phyloP scores from a whole-genome alignment of 2,113 vertebrate genomes.

The Chaetorhynchus papuensis region DNA sequence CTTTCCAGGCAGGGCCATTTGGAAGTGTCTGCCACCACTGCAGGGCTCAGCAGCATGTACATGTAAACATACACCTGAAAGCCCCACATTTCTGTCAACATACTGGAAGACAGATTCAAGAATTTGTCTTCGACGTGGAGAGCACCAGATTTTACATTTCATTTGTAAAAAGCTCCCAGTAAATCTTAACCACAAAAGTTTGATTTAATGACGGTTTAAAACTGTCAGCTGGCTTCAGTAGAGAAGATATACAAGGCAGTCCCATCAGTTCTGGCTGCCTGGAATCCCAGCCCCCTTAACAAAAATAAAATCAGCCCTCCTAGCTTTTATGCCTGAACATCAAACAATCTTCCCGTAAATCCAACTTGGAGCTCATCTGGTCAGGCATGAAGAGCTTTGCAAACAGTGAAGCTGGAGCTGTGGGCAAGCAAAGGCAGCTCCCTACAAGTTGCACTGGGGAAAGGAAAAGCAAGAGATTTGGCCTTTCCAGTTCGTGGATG shows the following conservation, averaged over 20 bases:
- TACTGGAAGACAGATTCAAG: not conserved
- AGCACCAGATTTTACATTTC: slow-evolving; percentile 9
- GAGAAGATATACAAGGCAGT: not conserved
- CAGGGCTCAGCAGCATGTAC: not conserved
- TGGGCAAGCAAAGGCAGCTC: not conserved
- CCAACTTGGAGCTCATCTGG: not conserved
- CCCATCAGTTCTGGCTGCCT: not conserved
- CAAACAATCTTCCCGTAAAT: not conserved
- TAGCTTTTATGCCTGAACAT: not conserved
- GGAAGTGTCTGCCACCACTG: not conserved
- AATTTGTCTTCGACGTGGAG: not conserved
- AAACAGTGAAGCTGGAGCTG: not conserved
- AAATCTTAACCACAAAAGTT: not conserved
- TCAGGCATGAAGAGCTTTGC: not conserved
- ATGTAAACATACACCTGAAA: not conserved
- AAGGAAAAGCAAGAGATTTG: not conserved
- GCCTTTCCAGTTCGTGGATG: not conserved
- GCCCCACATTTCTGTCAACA: not conserved
- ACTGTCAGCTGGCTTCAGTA: slow-evolving; percentile 8
- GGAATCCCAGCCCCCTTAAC: not conserved
- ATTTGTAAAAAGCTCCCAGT: not conserved
- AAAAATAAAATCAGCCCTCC: not conserved
- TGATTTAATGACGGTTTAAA: slow-evolving; percentile 41
- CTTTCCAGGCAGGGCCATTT: not conserved
- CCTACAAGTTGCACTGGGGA: not conserved